A percentile compares a stretch with the other conserved stretches of the same genome.
Evolutionary conservation across 2,113 vertebrate genomes (phyloP).

Genomic region (Taurulus bubalis): DNA sequence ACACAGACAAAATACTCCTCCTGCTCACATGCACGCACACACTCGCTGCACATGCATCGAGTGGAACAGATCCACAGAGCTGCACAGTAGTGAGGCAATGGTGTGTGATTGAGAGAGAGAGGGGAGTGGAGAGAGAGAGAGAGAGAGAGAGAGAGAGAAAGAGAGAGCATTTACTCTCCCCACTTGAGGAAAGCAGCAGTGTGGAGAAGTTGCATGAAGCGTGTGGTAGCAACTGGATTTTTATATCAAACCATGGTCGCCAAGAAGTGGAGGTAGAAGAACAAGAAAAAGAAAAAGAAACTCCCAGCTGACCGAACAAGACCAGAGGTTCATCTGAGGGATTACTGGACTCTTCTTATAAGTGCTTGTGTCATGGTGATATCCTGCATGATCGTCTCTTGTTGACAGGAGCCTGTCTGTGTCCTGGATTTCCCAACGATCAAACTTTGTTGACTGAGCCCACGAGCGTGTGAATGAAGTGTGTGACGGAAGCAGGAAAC

Average conservation of each 20-base stretch:
- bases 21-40: conserved; percentile 54
- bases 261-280: conserved; percentile 56
- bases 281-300: conserved; percentile 36
- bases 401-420: conserved; percentile 61
- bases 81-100: conserved; percentile 59
- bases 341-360: conserved; percentile 60
- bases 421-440: conserved; percentile 57
- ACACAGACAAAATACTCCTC: conserved; percentile 49
- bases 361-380: conserved; percentile 64
- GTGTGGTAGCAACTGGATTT: conserved; percentile 48
- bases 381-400: conserved; percentile 48
- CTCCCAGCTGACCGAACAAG: conserved; percentile 23
- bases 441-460: conserved; percentile 53
- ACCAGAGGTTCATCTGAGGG: conserved; percentile 44
- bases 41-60: conserved; percentile 56
- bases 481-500: conserved; percentile 55
- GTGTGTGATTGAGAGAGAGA: conserved; percentile 45
- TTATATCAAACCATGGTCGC: conserved; percentile 65
- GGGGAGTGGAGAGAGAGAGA: conserved; percentile 12
- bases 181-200: conserved; percentile 55
- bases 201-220: conserved; percentile 63
- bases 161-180: conserved; percentile 34
- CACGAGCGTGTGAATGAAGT: conserved; percentile 57
- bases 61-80: conserved; percentile 64
- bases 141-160: conserved; percentile 30